Conservation (phyloP, 2,888 invertebrate genomes). For the Pasiphila rectangulata region DNA sequence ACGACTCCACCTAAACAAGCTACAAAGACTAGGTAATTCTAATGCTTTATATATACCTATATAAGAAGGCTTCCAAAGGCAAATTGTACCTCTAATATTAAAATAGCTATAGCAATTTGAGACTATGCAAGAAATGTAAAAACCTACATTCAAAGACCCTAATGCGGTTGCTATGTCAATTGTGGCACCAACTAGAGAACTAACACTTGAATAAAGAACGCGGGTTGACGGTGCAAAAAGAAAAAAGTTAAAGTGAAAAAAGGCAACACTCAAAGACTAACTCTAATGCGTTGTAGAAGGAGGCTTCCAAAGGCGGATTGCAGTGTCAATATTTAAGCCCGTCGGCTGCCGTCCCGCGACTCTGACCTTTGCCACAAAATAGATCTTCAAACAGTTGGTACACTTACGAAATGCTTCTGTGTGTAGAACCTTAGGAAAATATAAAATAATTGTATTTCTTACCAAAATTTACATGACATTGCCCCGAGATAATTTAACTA, state of each 20-base stretch:
- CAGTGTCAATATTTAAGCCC: slow-evolving; percentile 63
- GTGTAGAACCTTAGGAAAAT: not conserved
- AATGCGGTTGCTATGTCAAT: too few species aligned
- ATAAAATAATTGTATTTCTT: too few species aligned
- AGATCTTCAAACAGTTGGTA: slow-evolving; percentile 2
- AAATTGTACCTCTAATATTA: too few species aligned
- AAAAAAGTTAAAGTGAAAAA: slow-evolving; percentile 12
- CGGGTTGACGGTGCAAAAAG: slow-evolving; percentile 4
- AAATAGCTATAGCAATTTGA: too few species aligned
- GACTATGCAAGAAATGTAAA: not conserved
- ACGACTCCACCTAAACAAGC: too few species aligned
- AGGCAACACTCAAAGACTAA: slow-evolving; percentile 10
- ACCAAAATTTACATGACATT: too few species aligned
- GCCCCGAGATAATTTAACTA: too few species aligned
- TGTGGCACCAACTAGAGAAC: too few species aligned
- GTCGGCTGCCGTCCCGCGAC: slow-evolving; percentile 18
- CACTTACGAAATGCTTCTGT: not conserved
- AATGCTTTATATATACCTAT: too few species aligned
- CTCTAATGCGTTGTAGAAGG: slow-evolving; percentile 25
- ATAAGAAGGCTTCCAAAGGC: too few species aligned
- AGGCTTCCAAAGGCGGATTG: slow-evolving; percentile 51
- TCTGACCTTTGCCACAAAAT: slow-evolving; percentile 23
- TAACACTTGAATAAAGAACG: not conserved
- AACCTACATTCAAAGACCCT: not conserved
- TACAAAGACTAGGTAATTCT: too few species aligned